Base-by-base conservation (phyloP, 2,888 invertebrate genomes). In the Hecatera dysodea region DNA sequence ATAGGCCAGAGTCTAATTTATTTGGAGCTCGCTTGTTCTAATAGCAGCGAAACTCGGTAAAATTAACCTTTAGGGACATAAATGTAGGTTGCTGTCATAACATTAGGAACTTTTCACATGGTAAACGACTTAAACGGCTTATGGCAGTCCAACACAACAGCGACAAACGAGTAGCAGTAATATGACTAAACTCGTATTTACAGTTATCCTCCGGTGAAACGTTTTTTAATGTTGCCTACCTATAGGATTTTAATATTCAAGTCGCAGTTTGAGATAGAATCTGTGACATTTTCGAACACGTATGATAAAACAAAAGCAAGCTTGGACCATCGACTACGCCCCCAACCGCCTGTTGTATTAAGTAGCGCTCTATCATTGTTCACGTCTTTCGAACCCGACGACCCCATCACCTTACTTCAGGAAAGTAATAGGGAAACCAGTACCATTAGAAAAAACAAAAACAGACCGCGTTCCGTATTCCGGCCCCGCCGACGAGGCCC, bases 101-200 rank as follows among this genome's bases (percentile, higher is more conserved):
- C 22, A 46, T 68, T 72, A 50, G 42, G 44, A 60, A 33, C 66
- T 70, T 61, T 67, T 67, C 50, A 70, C 77, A 64, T 55, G 75
- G 65, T 56, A 60, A 72, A 83, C 77, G 60, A 73, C 80, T 67
- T 56, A 60, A 72, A 83, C 77, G 60, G 75, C 80, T 86, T 85
- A 85, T 85, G 82, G 83, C 78, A 80, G 81, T 85, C 79, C 80
- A 80, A 71, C 81, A 81, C 64, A 60, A 17, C 57, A 88, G 88
- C 89, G 87, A 81, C 84, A 83, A 85, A 85, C 72, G 61, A 70
- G 81, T 84, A 83, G 83, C 88, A 86, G 88, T 89, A 88, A 89
- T 87, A 87, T 89, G 88, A 87, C 89, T 88, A 88, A 91, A 92
- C 92, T 88, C 75, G 92, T 88, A 89, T 92, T 84, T 91, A 94